A percentile compares a stretch with the other conserved stretches of the same genome.
Evolutionary conservation across 2,797 vertebrate species (phyloP).

Genomic region (Anas capensis): DNA sequence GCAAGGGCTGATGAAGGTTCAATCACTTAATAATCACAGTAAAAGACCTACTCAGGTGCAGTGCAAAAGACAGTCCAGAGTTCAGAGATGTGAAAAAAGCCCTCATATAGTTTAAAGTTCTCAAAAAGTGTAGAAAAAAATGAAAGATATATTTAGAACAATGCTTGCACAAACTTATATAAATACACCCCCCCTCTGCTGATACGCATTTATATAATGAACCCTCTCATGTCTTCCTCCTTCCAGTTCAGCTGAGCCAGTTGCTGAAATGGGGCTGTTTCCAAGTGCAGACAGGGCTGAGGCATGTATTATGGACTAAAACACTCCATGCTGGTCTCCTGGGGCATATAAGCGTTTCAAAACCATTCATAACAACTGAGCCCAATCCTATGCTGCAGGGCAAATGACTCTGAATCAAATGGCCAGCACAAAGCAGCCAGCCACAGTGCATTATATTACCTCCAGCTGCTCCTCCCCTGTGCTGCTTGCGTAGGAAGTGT

Average conservation of each 20-base stretch:
- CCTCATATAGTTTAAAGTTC: neutral
- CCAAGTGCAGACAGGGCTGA: neutral
- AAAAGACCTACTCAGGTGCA: neutral
- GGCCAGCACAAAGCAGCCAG: slow-evolving; percentile 43
- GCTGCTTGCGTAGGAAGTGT: neutral
- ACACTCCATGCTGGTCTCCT: slow-evolving; percentile 14
- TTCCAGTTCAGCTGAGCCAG: slow-evolving; percentile 6
- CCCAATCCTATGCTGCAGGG: slow-evolving; percentile 17
- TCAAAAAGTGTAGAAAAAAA: neutral
- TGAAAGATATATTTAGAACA: neutral
- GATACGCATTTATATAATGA: neutral
- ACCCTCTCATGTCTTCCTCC: neutral
- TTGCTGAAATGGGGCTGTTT: slow-evolving; percentile 13
- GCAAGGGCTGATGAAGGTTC: neutral
- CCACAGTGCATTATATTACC: neutral
- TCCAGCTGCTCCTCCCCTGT: slow-evolving; percentile 6
- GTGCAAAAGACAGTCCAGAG: neutral
- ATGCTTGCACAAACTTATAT: neutral
- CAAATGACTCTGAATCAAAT: slow-evolving; percentile 55
- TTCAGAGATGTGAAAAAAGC: neutral
- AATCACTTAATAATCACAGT: neutral
- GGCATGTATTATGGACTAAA: slow-evolving; percentile 43
- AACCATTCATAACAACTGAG: slow-evolving; percentile 44
- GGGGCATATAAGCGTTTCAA: slow-evolving; percentile 45
- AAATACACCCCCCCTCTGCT: neutral